A percentile compares a stretch with the other conserved stretches of the same genome.
Evolutionary conservation across 2,113 vertebrate species (phyloP).

Genomic region (Synchiropus splendidus): DNA sequence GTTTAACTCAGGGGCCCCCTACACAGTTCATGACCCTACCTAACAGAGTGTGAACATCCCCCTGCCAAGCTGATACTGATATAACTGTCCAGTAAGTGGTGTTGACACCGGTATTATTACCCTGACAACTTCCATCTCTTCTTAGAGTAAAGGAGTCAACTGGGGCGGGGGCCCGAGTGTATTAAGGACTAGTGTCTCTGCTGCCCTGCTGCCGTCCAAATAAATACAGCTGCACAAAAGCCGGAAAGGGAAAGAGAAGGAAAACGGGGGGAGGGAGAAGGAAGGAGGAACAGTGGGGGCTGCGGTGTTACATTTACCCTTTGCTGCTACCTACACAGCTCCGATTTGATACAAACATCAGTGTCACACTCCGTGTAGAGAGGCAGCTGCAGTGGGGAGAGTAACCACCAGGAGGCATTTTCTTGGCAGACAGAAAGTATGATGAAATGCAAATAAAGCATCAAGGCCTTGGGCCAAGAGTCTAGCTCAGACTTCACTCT

Average conservation of each 20-base stretch:
- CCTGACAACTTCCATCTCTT: conserved; percentile 62
- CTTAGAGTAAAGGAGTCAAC: conserved; percentile 55
- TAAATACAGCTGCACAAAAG: conserved; percentile 61
- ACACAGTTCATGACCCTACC: conserved; percentile 51
- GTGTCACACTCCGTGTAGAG: neutral
- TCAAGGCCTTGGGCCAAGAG: conserved; percentile 55
- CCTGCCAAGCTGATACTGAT: conserved; percentile 62
- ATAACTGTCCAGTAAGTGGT: conserved; percentile 63
- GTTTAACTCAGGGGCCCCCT: conserved; percentile 37
- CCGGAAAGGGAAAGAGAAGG: conserved; percentile 57
- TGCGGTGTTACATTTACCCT: conserved; percentile 16
- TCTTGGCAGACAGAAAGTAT: conserved; percentile 42
- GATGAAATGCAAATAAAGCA: conserved; percentile 63
- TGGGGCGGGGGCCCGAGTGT: conserved; percentile 25
- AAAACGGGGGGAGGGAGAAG: conserved; percentile 33
- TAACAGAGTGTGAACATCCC: conserved; percentile 64
- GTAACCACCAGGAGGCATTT: conserved; percentile 55
- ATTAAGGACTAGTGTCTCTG: conserved; percentile 46
- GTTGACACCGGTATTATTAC: conserved; percentile 64
- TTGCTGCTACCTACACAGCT: conserved; percentile 23
- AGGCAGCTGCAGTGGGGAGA: conserved; percentile 20
- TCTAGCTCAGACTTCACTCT: conserved; percentile 52
- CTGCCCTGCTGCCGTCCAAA: conserved; percentile 40
- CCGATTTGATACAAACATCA: conserved; percentile 27
- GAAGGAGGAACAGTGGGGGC: conserved; percentile 23